Base-by-base conservation (phyloP, 2,113 vertebrate species). In the Pholis gunnellus region DNA sequence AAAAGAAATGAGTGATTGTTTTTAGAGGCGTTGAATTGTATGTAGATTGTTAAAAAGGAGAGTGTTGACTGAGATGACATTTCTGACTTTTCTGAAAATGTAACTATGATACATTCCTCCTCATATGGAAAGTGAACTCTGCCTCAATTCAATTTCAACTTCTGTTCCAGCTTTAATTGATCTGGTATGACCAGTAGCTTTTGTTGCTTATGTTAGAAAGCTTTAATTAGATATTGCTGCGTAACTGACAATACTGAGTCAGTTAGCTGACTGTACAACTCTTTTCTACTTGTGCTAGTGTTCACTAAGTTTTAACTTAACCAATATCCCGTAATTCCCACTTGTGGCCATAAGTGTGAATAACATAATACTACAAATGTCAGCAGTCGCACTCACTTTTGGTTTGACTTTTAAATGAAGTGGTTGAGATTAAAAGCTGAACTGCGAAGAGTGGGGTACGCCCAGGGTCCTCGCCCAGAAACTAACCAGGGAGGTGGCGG, bases 1-100 rank as follows among this genome's bases (percentile, higher is more conserved):
- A 80, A 34, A 34, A 46, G 59, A 42, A 31, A 57, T 7, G 25
- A 59, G 20, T 64, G n/a, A 66, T 25, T 79, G 48, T 76, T 76
- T 81, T 59, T 6, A 31, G 27, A 63, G 42, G 18, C 2, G 2
- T 8, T 25, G 4, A 3, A 25, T 50, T 67, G 11, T 22, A 56
- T 61, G n/a, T 14, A 20, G 31, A 34, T n/a, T 78, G 27, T 70
- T 75, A 34, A 17, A 65, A 29, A 46, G 31, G 34, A 72, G 2
- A 63, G 69, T 20, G n/a, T 69, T 81, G 69, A 48, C 14, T 44
- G 36, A n/a, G 14, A 36, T 46, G 54, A 50, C 69, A 40, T 38
- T 60, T 74, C 31, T 60, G 15, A n/a, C 20, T 60, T 42, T 50
- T 38, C 5, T 42, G 46, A 9, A 2, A 42, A 42, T 40, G 1